Conservation (phyloP, 2,113 vertebrate species). For the Protobothrops flavoviridis region DNA sequence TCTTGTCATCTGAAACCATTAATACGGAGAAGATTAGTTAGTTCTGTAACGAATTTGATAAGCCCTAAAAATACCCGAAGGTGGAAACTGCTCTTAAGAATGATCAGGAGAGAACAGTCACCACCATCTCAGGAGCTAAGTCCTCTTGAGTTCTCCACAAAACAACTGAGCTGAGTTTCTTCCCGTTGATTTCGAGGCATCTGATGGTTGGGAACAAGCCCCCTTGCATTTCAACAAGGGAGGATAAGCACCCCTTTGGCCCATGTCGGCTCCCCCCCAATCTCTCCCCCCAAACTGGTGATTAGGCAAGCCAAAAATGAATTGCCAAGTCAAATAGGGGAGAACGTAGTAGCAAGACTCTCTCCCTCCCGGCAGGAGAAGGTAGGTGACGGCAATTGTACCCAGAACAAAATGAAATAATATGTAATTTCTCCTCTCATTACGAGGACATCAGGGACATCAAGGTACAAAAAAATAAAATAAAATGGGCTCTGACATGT, state of each 20-base stretch:
- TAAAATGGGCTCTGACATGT: constrained; percentile 67
- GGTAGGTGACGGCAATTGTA: constrained; percentile 72
- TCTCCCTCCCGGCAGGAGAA: constrained; percentile 64
- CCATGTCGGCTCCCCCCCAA: constrained; percentile 52
- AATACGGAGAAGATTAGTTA: no score
- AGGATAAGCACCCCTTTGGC: constrained; percentile 69
- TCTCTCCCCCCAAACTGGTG: background rate
- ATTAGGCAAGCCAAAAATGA: constrained; percentile 67
- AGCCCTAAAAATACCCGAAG: background rate
- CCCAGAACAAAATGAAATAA: constrained; percentile 70
- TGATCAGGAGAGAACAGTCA: background rate
- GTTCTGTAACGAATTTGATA: background rate
- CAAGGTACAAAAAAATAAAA: constrained; percentile 48
- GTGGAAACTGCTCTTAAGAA: background rate
- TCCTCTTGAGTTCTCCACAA: background rate
- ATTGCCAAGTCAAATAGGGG: constrained; percentile 65
- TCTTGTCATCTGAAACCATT: background rate
- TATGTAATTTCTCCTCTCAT: constrained; percentile 77
- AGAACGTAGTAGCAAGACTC: constrained; percentile 76
- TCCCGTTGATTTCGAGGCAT: constrained; percentile 58
- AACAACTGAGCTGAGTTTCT: background rate
- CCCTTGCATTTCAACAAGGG: constrained; percentile 75
- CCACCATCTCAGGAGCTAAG: background rate
- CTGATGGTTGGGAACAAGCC: constrained; percentile 69
- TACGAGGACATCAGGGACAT: constrained; percentile 72